These are phyloP conservation scores for Piscicola geometra DNA, from an alignment of 2,888 invertebrate species.

Conservation along the genomic window DNA sequence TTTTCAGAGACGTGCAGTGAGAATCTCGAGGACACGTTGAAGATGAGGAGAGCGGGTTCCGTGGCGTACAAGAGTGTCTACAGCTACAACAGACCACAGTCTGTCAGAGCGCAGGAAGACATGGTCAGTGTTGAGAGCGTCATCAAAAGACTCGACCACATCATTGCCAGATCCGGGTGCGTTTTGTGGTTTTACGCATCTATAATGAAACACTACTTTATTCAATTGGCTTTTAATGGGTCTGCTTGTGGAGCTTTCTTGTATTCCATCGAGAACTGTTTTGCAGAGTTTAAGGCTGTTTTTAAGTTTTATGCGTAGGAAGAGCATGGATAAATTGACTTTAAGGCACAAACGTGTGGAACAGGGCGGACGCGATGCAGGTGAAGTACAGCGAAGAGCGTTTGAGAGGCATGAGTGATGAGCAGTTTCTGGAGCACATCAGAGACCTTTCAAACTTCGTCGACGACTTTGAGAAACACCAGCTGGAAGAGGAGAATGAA, in stretches of 20 bases:
- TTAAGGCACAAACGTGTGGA: background rate
- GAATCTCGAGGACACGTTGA: background rate
- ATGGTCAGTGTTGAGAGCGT: background rate
- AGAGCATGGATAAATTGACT: no score
- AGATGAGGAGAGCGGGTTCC: background rate
- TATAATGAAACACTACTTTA: no score
- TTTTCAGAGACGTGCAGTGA: background rate
- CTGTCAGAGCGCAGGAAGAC: background rate
- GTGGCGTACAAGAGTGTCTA: background rate
- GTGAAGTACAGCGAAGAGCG: background rate
- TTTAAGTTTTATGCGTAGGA: no score
- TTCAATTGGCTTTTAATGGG: no score
- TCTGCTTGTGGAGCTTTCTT: no score
- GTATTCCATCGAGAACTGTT: no score
- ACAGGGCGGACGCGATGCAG: background rate
- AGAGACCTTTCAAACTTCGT: conserved; percentile 9
- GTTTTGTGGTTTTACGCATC: no score
- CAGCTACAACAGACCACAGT: background rate
- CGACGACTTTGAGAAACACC: background rate
- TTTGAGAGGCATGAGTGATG: background rate
- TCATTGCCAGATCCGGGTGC: background rate
- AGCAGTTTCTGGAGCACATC: conserved; percentile 3
- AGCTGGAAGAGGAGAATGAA: background rate
- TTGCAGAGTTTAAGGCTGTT: no score
- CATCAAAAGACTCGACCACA: background rate